Percentiles rank a stretch among this genome's conserved stretches.
phyloP scores from a whole-genome alignment of 2,797 vertebrate genomes.

The Babyrousa celebensis region DNA sequence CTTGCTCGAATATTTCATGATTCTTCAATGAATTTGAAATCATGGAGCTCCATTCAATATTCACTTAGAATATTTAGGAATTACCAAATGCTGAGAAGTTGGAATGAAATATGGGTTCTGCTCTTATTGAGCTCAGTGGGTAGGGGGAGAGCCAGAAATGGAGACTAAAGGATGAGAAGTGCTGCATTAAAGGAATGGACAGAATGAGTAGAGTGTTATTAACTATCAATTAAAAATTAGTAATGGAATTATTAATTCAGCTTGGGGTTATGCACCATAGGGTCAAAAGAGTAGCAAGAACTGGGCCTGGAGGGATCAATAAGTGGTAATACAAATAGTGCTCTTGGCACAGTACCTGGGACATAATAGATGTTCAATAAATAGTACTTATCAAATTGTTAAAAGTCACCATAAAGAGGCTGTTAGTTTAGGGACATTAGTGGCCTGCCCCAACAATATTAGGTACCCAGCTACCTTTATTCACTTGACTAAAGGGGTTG shows the following conservation, averaged over 20 bases:
- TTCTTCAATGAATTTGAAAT: slow-evolving; percentile 41
- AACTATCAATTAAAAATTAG: slow-evolving; percentile 32
- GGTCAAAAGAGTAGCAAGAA: slow-evolving; percentile 10
- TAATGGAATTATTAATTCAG: slow-evolving; percentile 46
- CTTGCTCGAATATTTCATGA: slow-evolving; percentile 33
- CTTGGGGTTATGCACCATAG: not conserved
- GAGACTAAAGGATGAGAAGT: not conserved
- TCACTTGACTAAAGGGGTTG: not conserved
- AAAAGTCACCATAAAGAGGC: not conserved
- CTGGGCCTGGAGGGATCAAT: not conserved
- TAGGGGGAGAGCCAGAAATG: not conserved
- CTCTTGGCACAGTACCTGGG: slow-evolving; percentile 50
- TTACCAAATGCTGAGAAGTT: slow-evolving; percentile 1
- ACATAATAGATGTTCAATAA: slow-evolving; percentile 18
- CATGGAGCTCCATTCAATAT: not conserved
- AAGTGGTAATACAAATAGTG: slow-evolving; percentile 8
- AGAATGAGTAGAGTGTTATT: slow-evolving; percentile 8
- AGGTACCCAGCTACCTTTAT: not conserved
- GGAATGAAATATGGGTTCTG: not conserved
- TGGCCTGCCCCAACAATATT: not conserved
- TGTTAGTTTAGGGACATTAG: not conserved
- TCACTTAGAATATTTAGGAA: not conserved
- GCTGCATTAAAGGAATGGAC: slow-evolving; percentile 13
- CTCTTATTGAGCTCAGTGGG: not conserved
- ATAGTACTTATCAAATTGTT: not conserved